These are phyloP conservation scores for Laspeyria flexula DNA, from an alignment of 2,888 invertebrate genomes.

Conservation along the genomic window DNA sequence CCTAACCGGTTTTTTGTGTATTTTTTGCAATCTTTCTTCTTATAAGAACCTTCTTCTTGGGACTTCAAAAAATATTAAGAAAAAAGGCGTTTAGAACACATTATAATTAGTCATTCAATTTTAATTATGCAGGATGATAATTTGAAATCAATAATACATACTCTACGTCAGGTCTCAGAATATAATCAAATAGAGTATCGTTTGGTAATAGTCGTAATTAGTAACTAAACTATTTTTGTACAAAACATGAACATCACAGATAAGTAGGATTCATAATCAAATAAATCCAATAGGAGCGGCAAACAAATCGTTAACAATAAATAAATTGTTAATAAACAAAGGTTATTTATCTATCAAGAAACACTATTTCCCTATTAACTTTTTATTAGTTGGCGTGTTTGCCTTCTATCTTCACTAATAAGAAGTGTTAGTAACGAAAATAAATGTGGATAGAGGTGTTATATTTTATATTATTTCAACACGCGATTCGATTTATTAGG, in stretches of 20 bases:
- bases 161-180: conserved; percentile 17
- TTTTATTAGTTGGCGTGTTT: conserved; percentile 74
- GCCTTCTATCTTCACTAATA: conserved; percentile 70
- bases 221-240: background rate
- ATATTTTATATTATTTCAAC: conserved; percentile 75
- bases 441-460: conserved; percentile 75
- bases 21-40: too few species aligned
- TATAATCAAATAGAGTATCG: conserved; percentile 41
- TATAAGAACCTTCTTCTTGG: too few species aligned
- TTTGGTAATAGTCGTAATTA: conserved; percentile 40
- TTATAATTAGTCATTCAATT: too few species aligned
- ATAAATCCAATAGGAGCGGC: conserved; percentile 1
- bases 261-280: conserved; percentile 1
- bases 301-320: conserved; percentile 22
- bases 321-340: conserved; percentile 43
- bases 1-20: too few species aligned
- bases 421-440: conserved; percentile 76
- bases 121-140: too few species aligned
- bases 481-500: conserved; percentile 67
- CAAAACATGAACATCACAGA: background rate
- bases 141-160: conserved; percentile 16
- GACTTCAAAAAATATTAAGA: too few species aligned
- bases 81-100: too few species aligned
- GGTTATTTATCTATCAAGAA: conserved; percentile 60
- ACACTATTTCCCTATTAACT: conserved; percentile 68